Evolutionary conservation across 2,888 invertebrate genomes (phyloP).

Genomic region (Diloba caeruleocephala): DNA sequence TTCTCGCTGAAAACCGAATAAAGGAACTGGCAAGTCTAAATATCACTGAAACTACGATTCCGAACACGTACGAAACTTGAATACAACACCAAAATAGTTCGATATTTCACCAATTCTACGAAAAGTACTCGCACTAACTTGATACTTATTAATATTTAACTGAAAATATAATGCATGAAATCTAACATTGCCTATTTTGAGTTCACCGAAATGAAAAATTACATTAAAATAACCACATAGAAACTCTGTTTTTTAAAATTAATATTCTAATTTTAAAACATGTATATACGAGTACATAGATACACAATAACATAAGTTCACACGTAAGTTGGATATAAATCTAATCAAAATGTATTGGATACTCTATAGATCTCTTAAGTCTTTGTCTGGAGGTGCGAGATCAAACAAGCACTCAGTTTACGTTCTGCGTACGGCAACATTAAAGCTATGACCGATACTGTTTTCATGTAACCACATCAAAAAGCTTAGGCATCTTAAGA

Average conservation of each 20-base stretch:
- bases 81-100: conserved; percentile 54
- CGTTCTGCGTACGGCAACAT: conserved; percentile 54
- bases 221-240: too few species aligned
- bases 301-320: neutral
- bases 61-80: conserved; percentile 52
- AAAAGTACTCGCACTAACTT: conserved; percentile 29
- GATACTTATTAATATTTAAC: conserved; percentile 17
- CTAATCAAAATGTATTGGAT: conserved; percentile 6
- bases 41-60: conserved; percentile 57
- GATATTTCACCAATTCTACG: conserved; percentile 40
- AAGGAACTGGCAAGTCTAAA: conserved; percentile 77
- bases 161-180: conserved; percentile 7
- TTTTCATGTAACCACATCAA: conserved; percentile 62
- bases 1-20: conserved; percentile 74
- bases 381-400: conserved; percentile 50
- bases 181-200: neutral
- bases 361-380: conserved; percentile 31
- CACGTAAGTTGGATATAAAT: neutral
- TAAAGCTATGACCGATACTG: conserved; percentile 55
- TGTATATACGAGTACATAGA: too few species aligned
- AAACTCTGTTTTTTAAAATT: too few species aligned
- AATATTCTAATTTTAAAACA: too few species aligned
- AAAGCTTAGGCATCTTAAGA: conserved; percentile 39
- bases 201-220: neutral
- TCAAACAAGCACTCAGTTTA: conserved; percentile 61